These are phyloP conservation scores for Sclerodermus sp. DNA, from an alignment of 2,888 invertebrate genomes.

Conservation along the genomic window DNA sequence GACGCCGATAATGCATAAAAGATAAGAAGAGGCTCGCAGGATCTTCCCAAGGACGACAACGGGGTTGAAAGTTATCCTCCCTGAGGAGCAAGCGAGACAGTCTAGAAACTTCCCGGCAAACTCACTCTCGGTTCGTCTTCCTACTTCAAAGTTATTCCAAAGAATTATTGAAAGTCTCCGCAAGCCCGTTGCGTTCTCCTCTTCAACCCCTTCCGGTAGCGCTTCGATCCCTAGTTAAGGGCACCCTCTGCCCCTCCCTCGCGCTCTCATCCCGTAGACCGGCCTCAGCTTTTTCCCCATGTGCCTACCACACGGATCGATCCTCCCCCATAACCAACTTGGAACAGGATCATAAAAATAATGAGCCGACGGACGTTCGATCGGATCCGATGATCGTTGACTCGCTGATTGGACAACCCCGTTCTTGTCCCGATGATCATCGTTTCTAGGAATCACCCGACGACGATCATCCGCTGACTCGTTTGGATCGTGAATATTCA, in stretches of 20 bases:
- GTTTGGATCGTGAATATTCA: too few species aligned
- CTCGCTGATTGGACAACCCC: too few species aligned
- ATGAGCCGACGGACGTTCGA: too few species aligned
- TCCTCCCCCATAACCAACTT: too few species aligned
- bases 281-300: too few species aligned
- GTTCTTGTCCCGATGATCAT: too few species aligned
- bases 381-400: too few species aligned
- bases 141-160: background rate
- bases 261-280: constrained; percentile 8
- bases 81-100: constrained; percentile 11
- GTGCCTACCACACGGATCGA: too few species aligned
- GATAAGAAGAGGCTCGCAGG: constrained; percentile 34
- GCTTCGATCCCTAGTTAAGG: too few species aligned
- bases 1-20: constrained; percentile 48
- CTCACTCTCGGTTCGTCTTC: constrained; percentile 10
- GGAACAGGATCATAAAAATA: too few species aligned
- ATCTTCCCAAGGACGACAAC: background rate
- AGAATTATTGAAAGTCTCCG: background rate
- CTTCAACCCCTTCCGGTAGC: constrained; percentile 9
- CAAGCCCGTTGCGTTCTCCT: constrained; percentile 8
- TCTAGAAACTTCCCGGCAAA: constrained; percentile 1
- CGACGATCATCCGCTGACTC: too few species aligned
- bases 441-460: background rate
- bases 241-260: constrained; percentile 26
- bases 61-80: constrained; percentile 4